Conservation (phyloP, 2,797 vertebrate genomes). For the Pangasius mekongensis region DNA sequence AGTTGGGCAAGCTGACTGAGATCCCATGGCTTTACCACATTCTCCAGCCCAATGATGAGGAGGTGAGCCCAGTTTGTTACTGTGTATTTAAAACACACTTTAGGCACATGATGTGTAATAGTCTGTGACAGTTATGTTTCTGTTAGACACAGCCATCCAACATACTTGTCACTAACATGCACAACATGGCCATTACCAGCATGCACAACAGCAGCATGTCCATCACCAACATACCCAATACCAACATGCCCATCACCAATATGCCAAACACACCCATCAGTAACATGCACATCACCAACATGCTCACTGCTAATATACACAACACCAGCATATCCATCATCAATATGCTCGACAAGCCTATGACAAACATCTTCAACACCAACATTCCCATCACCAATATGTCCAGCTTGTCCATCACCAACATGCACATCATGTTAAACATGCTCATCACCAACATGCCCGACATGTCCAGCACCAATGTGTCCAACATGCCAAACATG, state of each 20-base stretch:
- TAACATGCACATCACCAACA: background rate
- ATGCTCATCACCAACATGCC: background rate
- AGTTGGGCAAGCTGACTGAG: constrained; percentile 89
- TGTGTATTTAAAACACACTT: background rate
- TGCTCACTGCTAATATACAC: background rate
- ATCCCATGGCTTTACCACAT: constrained; percentile 95
- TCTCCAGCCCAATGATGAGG: constrained; percentile 92
- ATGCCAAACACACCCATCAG: background rate
- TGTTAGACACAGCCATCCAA: background rate
- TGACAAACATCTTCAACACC: background rate
- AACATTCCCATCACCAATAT: background rate
- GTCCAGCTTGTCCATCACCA: no score
- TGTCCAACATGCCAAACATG: background rate
- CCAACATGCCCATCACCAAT: background rate
- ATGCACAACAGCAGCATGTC: background rate
- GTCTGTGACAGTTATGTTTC: no score
- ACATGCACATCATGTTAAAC: background rate
- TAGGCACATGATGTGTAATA: background rate
- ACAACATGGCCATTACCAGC: background rate
- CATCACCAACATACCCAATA: background rate
- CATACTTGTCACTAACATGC: background rate
- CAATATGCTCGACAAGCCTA: background rate
- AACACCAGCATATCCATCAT: background rate
- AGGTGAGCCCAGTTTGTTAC: constrained; percentile 75
- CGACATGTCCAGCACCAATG: background rate